Evolutionary conservation across 1,140 invertebrate species (phyloP).

Genomic region (Calycopis cecrops): DNA sequence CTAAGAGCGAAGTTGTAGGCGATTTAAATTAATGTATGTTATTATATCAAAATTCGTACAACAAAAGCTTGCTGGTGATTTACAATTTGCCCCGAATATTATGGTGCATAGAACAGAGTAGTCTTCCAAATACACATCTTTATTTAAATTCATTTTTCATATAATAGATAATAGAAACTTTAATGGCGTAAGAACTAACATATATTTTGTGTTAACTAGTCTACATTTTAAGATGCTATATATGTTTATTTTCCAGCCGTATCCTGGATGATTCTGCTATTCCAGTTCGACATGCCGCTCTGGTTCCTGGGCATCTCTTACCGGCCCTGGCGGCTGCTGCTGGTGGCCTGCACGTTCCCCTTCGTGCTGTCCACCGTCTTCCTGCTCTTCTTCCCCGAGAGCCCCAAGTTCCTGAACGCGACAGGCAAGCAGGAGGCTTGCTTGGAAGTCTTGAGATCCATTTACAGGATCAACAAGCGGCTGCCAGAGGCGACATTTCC

Average conservation of each 20-base stretch:
- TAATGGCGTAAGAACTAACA: too few relatives aligned
- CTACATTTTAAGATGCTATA: neutral
- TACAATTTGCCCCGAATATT: too few relatives aligned
- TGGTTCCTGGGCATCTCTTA: constrained; percentile 62
- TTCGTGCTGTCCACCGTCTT: constrained; percentile 76
- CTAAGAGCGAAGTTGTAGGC: too few relatives aligned
- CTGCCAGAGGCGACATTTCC: constrained; percentile 50
- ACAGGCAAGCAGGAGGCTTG: constrained; percentile 74
- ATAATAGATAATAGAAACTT: too few relatives aligned
- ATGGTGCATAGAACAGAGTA: too few relatives aligned
- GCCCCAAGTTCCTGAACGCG: constrained; percentile 81
- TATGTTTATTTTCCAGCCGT: constrained; percentile 67
- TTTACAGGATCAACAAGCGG: constrained; percentile 75
- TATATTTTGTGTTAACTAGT: too few relatives aligned
- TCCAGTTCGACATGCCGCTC: constrained; percentile 62
- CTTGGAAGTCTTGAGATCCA: constrained; percentile 73
- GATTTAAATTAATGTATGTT: too few relatives aligned
- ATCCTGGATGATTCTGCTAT: constrained; percentile 81
- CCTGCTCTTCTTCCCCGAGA: constrained; percentile 80
- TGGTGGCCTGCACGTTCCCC: constrained; percentile 79
- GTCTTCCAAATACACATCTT: too few relatives aligned
- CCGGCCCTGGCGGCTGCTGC: constrained; percentile 82
- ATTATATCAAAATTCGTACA: too few relatives aligned
- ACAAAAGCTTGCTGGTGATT: too few relatives aligned
- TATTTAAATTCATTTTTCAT: too few relatives aligned